A percentile compares a stretch with the other conserved stretches of the same genome.
Conservation (phyloP, 2,113 vertebrate genomes). For the Mobula birostris region DNA sequence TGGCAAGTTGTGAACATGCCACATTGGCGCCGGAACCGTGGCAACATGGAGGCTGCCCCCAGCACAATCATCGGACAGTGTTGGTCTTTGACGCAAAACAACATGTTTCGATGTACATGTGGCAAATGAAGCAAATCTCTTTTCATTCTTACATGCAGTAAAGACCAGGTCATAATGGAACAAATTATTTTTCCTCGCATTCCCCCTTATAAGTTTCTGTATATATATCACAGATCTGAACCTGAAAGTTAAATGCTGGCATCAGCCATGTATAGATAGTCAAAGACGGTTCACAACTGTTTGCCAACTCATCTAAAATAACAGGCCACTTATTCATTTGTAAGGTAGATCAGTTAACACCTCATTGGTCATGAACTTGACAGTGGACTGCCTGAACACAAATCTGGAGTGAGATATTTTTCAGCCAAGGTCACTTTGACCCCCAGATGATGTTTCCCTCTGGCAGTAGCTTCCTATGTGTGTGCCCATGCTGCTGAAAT, state of each 20-base stretch:
- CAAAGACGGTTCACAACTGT: conserved; percentile 24
- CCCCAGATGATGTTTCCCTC: background rate
- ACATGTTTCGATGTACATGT: no score
- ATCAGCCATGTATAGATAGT: conserved; percentile 7
- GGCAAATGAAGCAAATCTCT: no score
- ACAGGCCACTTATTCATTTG: background rate
- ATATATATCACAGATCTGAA: background rate
- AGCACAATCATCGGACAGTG: no score
- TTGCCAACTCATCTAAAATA: conserved; percentile 10
- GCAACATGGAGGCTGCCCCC: no score
- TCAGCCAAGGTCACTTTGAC: background rate
- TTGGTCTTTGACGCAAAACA: no score
- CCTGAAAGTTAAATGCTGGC: background rate
- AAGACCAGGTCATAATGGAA: no score
- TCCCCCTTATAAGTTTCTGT: background rate
- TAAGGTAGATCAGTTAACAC: conserved; percentile 3
- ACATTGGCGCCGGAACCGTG: no score
- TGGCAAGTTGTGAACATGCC: no score
- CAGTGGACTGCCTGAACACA: background rate
- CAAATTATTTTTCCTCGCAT: no score
- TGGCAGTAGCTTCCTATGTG: background rate
- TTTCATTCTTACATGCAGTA: no score
- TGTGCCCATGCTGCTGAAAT: background rate
- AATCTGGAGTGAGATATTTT: no score
- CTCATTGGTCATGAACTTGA: background rate